Evolutionary conservation across 2,797 vertebrate genomes (phyloP).

Genomic region (Jordanella pulchra): DNA sequence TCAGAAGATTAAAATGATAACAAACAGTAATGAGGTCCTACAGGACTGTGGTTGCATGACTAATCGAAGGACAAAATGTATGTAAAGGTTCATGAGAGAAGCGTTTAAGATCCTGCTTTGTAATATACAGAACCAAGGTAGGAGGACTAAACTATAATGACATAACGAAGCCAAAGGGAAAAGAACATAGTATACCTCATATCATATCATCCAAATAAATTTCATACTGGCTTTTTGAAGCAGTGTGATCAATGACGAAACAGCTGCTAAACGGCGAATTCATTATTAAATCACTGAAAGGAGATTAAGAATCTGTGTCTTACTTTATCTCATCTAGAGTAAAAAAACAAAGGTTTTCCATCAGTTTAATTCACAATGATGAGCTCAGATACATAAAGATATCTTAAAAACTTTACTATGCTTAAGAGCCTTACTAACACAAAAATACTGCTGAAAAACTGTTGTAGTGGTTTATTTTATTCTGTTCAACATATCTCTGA

Average conservation of each 20-base stretch:
- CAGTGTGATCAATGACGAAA: constrained; percentile 23
- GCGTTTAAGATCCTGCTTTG: constrained; percentile 20
- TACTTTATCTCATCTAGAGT: constrained; percentile 20
- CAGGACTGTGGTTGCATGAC: constrained; percentile 66
- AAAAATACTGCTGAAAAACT: no score
- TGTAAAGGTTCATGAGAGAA: constrained; percentile 42
- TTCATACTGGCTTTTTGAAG: constrained; percentile 32
- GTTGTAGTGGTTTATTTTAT: not conserved
- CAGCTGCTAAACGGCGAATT: constrained; percentile 19
- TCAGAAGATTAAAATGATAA: constrained; percentile 73
- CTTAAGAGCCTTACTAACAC: not conserved
- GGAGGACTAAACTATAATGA: constrained; percentile 31
- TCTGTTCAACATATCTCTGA: no score
- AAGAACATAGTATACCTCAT: not conserved
- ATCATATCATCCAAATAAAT: constrained; percentile 31
- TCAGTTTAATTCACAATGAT: constrained; percentile 10
- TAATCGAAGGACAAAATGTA: constrained; percentile 65
- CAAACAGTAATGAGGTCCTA: constrained; percentile 75
- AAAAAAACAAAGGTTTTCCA: constrained; percentile 18
- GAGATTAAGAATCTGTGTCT: constrained; percentile 21
- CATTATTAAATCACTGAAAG: constrained; percentile 33
- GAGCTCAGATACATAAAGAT: not conserved
- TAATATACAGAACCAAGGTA: constrained; percentile 43
- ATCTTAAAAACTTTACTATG: not conserved
- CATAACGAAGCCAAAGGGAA: constrained; percentile 18